Base-by-base conservation (phyloP, 1,140 invertebrate species). In the Drosophila ficusphila region DNA sequence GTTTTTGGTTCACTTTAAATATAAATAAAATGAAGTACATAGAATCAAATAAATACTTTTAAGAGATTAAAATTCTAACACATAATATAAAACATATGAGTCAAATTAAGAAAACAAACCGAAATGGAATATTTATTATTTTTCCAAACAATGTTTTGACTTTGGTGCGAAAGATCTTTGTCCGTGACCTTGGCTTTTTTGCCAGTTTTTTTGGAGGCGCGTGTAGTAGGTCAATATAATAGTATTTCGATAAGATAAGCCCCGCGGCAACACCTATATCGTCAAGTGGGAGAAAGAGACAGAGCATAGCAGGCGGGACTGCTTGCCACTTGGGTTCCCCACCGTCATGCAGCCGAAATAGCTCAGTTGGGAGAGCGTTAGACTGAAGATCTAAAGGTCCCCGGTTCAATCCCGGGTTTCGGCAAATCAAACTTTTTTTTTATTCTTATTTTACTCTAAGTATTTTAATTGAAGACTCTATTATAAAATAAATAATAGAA, bases 331-430 rank as follows among this genome's bases (percentile, higher is more conserved):
- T 34, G 47, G 18, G 31, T 14, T 3, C 27, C 0, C 7, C 4
- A 1, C 2, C 16, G 0, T 11, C 29, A 57, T 5, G 12, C 27
- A 5, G 64, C 68, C 68, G 68, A 71, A 72, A 72, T 95, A 95
- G 94, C 94, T 95, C 94, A 95, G 94, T 94, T 94, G 94, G 94
- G 94, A 95, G 95, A 95, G 94, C 94, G 94, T 95, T 95, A 95
- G 94, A 95, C 94, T 95, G 94, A 95, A 95, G 94, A 95, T 95
- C 94, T 95, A 95, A 95, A 95, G 93, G 94, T 95, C 94, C 94
- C 94, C 93, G 93, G 94, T 95, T 95, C 94, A 93, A 95, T 94
- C 94, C 94, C 94, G 92, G 94, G 94, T 94, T 95, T 95, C 94
- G 94, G 94, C 94, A 44, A 46, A 0, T 0, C 3, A 1, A 12